Percentiles rank a stretch among this genome's conserved stretches.
Evolutionary conservation across 2,888 invertebrate species (phyloP).

Genomic region (Amiota communis): DNA sequence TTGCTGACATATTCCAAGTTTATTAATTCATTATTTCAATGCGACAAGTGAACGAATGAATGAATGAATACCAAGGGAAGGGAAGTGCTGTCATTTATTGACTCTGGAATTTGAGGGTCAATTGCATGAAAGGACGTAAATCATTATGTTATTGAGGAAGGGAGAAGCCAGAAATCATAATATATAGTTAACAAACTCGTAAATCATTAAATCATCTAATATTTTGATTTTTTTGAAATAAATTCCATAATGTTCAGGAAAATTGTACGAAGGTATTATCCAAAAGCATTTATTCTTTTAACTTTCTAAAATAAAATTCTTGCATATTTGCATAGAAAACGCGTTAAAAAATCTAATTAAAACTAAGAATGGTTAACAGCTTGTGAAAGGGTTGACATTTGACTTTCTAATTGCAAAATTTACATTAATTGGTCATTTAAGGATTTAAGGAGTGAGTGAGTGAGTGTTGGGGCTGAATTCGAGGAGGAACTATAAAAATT

Average conservation of each 20-base stretch:
- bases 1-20: slow-evolving; percentile 64
- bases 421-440: slow-evolving; percentile 60
- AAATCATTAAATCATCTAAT: slow-evolving; percentile 6
- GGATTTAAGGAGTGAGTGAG: slow-evolving; percentile 14
- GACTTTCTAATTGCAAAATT: slow-evolving; percentile 45
- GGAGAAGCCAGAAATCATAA: too few relatives aligned
- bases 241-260: not conserved
- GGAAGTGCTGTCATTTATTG: not conserved
- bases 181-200: not conserved
- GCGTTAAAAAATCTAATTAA: slow-evolving; percentile 19
- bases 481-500: slow-evolving; percentile 37
- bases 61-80: not conserved
- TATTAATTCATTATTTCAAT: slow-evolving; percentile 9
- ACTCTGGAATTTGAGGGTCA: not conserved
- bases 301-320: not conserved
- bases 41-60: not conserved
- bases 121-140: slow-evolving; percentile 3
- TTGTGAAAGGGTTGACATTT: slow-evolving; percentile 42
- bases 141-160: slow-evolving; percentile 1
- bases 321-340: slow-evolving; percentile 22
- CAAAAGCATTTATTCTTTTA: not conserved
- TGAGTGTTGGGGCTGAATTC: slow-evolving; percentile 20
- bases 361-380: not conserved
- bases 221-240: not conserved
- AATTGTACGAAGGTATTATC: not conserved